Percentiles rank a stretch among this genome's conserved stretches.
Conservation (phyloP, 1,140 invertebrate species). For the Caenorhabditis brenneri region DNA sequence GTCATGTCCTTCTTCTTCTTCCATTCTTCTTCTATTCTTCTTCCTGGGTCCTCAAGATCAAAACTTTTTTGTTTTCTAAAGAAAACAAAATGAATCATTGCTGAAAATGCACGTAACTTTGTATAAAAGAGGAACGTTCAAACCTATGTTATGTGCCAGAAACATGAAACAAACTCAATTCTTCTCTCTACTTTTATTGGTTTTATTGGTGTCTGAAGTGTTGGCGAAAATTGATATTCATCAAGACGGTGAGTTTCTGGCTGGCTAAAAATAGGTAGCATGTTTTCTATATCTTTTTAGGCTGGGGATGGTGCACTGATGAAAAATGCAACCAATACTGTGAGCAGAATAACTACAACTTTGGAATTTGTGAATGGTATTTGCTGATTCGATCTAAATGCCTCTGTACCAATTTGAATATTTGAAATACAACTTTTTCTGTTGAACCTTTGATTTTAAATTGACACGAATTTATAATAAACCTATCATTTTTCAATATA, state of each 20-base stretch:
- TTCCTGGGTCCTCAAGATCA: background rate
- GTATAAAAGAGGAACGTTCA: background rate
- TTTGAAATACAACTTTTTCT: too few species aligned
- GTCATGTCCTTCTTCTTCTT: too few species aligned
- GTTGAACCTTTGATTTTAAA: too few species aligned
- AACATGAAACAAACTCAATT: background rate
- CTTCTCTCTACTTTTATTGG: background rate
- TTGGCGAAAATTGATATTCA: background rate
- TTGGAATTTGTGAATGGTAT: slow-evolving; percentile 19
- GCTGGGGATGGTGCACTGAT: slow-evolving; percentile 13
- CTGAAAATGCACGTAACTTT: background rate
- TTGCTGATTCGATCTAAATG: background rate
- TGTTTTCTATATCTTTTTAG: background rate
- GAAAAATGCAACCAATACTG: background rate
- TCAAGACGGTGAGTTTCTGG: background rate
- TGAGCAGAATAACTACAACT: background rate
- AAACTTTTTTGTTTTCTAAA: too few species aligned
- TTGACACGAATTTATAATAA: too few species aligned
- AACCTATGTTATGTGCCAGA: background rate
- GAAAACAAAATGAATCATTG: slow-evolving; percentile 12
- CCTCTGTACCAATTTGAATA: background rate
- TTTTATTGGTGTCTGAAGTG: background rate
- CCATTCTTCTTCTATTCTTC: background rate
- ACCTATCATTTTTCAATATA: too few species aligned
- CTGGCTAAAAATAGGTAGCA: background rate